Conservation (phyloP, 2,888 invertebrate genomes). For the Apotomis capreana region DNA sequence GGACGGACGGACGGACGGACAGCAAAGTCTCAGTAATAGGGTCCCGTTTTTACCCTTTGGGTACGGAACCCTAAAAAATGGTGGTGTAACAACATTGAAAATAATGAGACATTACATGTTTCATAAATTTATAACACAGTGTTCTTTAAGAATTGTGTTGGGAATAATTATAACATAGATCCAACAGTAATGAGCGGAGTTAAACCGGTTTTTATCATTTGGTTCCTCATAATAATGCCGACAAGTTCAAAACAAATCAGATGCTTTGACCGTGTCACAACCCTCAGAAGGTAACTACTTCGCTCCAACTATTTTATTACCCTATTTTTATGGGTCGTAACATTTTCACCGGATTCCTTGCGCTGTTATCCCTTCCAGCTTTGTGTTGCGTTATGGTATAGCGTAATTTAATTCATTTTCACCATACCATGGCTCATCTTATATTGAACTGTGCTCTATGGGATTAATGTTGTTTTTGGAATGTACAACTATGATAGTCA, state of each 20-base stretch:
- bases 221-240: neutral
- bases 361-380: constrained; percentile 24
- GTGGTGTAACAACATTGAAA: too few relatives aligned
- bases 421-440: neutral
- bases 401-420: constrained; percentile 28
- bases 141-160: too few relatives aligned
- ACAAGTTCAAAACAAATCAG: neutral
- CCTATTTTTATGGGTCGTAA: constrained; percentile 45
- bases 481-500: neutral
- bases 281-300: constrained; percentile 38
- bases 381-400: constrained; percentile 26
- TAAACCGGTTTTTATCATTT: neutral
- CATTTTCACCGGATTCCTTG: constrained; percentile 38
- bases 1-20: too few relatives aligned
- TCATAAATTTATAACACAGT: too few relatives aligned
- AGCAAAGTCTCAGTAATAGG: too few relatives aligned
- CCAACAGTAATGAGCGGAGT: too few relatives aligned
- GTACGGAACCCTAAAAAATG: too few relatives aligned
- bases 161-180: too few relatives aligned
- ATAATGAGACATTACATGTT: too few relatives aligned
- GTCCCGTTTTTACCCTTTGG: too few relatives aligned
- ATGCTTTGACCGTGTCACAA: neutral
- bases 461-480: neutral
- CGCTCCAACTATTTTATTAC: constrained; percentile 44
- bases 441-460: neutral